phyloP scores from a whole-genome alignment of 2,888 invertebrate genomes.

The Byasa hedistus region DNA sequence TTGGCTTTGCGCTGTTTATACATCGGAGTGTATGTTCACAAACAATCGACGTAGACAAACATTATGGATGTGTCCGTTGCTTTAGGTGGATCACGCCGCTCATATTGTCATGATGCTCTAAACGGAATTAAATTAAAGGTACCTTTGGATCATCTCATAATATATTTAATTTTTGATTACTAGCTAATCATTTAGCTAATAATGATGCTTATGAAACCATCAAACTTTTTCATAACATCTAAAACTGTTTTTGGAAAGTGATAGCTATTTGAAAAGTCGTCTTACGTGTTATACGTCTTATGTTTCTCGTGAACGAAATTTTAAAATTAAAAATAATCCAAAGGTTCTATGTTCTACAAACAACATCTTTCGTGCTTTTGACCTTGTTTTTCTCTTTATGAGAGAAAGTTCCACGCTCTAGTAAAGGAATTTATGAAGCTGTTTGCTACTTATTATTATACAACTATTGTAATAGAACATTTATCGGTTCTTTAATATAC shows the following conservation, averaged over 20 bases:
- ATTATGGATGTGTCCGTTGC: background rate
- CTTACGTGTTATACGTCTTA: too few relatives aligned
- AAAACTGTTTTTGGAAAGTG: too few relatives aligned
- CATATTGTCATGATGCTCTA: background rate
- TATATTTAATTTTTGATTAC: background rate
- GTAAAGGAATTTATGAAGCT: too few relatives aligned
- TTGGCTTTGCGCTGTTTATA: slow-evolving; percentile 29
- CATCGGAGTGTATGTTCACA: slow-evolving; percentile 24
- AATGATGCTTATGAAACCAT: too few relatives aligned
- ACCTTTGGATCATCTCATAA: background rate
- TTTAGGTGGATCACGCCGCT: slow-evolving; percentile 2
- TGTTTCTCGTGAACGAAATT: too few relatives aligned
- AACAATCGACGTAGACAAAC: slow-evolving; percentile 14
- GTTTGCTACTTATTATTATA: too few relatives aligned
- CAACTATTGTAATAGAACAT: too few relatives aligned
- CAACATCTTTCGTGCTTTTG: background rate
- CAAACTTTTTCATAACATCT: too few relatives aligned
- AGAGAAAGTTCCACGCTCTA: background rate
- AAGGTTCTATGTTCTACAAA: background rate
- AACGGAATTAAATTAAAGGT: background rate
- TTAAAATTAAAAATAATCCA: too few relatives aligned
- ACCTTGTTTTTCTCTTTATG: background rate
- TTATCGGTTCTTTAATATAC: too few relatives aligned
- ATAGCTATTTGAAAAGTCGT: too few relatives aligned
- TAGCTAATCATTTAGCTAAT: background rate